Base-by-base conservation (phyloP, 1,140 invertebrate species). In the Drosophila melanica region DNA sequence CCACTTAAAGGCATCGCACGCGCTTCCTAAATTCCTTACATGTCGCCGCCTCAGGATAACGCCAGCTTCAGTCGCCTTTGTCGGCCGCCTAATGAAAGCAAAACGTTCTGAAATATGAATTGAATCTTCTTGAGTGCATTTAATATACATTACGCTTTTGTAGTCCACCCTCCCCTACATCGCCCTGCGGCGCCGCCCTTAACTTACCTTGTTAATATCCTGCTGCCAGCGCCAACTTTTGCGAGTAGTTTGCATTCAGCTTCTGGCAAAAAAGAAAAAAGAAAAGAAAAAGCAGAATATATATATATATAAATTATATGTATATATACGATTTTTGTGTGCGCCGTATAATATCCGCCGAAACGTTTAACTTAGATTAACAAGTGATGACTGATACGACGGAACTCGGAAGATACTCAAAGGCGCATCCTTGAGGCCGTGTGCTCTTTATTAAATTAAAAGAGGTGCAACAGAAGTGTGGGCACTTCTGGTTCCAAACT, bases 311-410 rank as follows among this genome's bases (percentile, higher is more conserved):
- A 37, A 50, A 23, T 5, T 5, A 5, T 33, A 33, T 33, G 7
- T 9, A 33, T 33, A 33, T 33, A 33, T 33, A 33, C 8, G 3
- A 35, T 10, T 35, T 35, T 10, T 35, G 33, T 35, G 60, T 68
- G 57, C 47, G 60, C 68, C 58, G 64, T 51, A 79, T 77, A 87
- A 86, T 86, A 86, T 86, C 75, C 82, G 82, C 76, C 66, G 79
- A 79, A 87, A 87, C 82, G 82, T 86, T 86, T 87, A 86, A 86
- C 75, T 73, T 68, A 81, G 82, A 86, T 86, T 86, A 86, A 86
- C 79, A 82, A 86, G 75, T 79, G 82, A 79, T 82, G 82, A 79
- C 82, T 79, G 79, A 79, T 87, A 68, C 60, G 47, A 51, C 39
- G 39, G 30, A 41, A 55, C 42, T 63, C 50, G 41, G 55, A 4